Conservation (phyloP, 2,797 vertebrate species). For the Gouania willdenowi region DNA sequence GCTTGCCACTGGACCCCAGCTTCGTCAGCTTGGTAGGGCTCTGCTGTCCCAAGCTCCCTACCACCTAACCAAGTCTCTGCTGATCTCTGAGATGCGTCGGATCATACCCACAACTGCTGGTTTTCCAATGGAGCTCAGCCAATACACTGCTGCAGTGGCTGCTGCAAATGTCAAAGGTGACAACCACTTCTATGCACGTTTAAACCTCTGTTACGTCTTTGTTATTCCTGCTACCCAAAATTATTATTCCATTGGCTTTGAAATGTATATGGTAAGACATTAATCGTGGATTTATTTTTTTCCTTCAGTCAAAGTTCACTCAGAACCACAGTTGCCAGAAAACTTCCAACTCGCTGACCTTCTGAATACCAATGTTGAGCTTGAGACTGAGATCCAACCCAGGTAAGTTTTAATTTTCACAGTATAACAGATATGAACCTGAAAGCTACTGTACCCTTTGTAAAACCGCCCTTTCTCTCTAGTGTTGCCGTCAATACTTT, state of each 20-base stretch:
- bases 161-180: conserved; percentile 55
- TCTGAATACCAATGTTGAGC: conserved; percentile 64
- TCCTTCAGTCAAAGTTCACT: conserved; percentile 61
- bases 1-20: conserved; percentile 30
- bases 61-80: conserved; percentile 63
- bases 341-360: conserved; percentile 62
- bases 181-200: no score
- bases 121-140: conserved; percentile 77
- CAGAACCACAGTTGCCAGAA: conserved; percentile 68
- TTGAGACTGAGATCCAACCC: conserved; percentile 71
- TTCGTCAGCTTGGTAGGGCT: conserved; percentile 25
- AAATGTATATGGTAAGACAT: background rate
- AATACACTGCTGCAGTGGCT: conserved; percentile 69
- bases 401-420: conserved; percentile 57
- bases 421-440: background rate
- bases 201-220: background rate
- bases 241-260: background rate
- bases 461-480: conserved; percentile 28
- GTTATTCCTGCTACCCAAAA: background rate
- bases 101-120: conserved; percentile 75
- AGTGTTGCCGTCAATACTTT: conserved; percentile 74
- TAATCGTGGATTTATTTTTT: conserved; percentile 1
- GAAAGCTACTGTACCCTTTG: no score
- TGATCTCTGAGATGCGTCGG: conserved; percentile 69
- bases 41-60: conserved; percentile 58